Conservation (phyloP, 2,113 vertebrate species). For the Crocuta crocuta region DNA sequence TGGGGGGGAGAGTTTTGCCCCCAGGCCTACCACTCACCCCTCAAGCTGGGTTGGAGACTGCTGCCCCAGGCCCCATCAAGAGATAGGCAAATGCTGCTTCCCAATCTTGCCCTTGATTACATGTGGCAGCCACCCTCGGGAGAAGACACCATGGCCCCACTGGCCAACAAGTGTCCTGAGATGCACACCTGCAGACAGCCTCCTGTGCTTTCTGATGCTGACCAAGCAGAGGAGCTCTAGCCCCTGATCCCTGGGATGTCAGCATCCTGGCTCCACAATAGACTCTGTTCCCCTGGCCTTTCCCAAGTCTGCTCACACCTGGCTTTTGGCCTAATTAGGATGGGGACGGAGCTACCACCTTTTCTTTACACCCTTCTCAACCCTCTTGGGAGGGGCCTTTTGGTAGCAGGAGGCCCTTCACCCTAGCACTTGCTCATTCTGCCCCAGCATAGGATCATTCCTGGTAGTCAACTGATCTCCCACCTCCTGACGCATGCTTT, state of each 20-base stretch:
- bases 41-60: not conserved
- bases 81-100: not conserved
- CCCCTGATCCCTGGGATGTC: not conserved
- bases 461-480: not conserved
- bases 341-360: rapidly evolving
- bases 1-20: not conserved
- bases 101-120: not conserved
- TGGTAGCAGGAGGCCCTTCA: not conserved
- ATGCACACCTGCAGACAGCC: not conserved
- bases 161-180: too few species aligned
- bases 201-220: not conserved
- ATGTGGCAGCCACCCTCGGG: not conserved
- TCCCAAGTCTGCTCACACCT: not conserved
- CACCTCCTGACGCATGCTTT: conserved; percentile 68
- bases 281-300: not conserved
- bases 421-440: not conserved
- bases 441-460: rapidly evolving
- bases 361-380: not conserved
- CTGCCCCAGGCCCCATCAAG: not conserved
- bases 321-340: not conserved
- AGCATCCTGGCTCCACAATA: not conserved
- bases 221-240: not conserved
- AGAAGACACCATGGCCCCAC: not conserved
- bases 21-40: not conserved
- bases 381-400: not conserved